Evolutionary conservation across 2,113 vertebrate species (phyloP).

Genomic region (Patagioenas fasciata): DNA sequence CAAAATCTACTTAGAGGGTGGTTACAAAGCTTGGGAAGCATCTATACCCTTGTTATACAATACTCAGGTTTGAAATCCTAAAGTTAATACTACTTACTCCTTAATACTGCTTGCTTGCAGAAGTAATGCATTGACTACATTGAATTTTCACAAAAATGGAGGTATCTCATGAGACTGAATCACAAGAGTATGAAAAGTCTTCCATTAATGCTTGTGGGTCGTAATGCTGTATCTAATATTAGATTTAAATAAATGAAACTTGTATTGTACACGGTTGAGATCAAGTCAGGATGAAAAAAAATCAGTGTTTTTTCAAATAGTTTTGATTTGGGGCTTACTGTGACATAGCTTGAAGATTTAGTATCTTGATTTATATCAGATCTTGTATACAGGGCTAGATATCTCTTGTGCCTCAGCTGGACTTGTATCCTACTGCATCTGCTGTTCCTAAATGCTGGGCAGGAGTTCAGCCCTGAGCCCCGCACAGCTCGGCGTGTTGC

Average conservation of each 20-base stretch:
- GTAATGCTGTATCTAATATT: neutral
- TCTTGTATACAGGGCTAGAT: neutral
- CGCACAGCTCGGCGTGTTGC: neutral
- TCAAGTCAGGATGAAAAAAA: neutral
- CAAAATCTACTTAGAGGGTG: neutral
- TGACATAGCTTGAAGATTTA: neutral
- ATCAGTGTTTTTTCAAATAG: neutral
- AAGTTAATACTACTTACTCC: neutral
- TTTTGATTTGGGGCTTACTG: neutral
- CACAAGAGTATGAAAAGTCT: neutral
- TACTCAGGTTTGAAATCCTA: neutral
- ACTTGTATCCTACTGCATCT: fast-evolving
- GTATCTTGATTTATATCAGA: neutral
- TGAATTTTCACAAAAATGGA: neutral
- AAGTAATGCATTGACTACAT: neutral
- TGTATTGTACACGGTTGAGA: neutral
- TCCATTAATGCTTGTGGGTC: neutral
- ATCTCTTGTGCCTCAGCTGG: neutral
- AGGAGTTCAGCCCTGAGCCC: neutral
- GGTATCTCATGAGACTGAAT: neutral
- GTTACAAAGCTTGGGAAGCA: neutral
- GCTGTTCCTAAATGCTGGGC: neutral
- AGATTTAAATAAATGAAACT: neutral
- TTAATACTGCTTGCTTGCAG: neutral
- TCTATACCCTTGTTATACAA: neutral